Percentiles rank a stretch among this genome's conserved stretches.
phyloP scores from a whole-genome alignment of 2,113 vertebrate species.

The Tetraodon nigroviridis region DNA sequence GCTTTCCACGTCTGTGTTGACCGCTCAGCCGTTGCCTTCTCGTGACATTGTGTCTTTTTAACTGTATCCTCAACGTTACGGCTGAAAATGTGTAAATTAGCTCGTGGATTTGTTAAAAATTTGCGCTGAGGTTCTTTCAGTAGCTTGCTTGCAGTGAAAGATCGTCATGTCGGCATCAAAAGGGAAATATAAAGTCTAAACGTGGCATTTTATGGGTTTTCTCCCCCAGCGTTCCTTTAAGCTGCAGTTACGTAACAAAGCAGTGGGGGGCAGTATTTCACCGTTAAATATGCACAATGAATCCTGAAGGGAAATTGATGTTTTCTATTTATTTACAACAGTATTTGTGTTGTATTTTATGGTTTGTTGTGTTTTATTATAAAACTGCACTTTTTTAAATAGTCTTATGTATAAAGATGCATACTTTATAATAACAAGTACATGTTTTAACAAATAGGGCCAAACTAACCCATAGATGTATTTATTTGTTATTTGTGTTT shows the following conservation, averaged over 20 bases:
- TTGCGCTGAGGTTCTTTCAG: constrained; percentile 31
- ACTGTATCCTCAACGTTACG: constrained; percentile 26
- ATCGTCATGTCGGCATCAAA: constrained; percentile 35
- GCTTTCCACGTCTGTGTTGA: constrained; percentile 16
- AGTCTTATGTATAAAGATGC: constrained; percentile 44
- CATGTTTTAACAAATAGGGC: constrained; percentile 61
- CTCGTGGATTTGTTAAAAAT: constrained; percentile 42
- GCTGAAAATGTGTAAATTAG: constrained; percentile 41
- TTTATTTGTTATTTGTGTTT: constrained; percentile 66
- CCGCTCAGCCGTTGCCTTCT: constrained; percentile 24
- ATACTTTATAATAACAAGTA: constrained; percentile 56
- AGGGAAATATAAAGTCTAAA: constrained; percentile 37
- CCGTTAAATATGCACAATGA: constrained; percentile 31
- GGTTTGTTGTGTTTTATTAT: constrained; percentile 37
- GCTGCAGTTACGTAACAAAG: constrained; percentile 20
- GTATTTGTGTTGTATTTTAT: constrained; percentile 50
- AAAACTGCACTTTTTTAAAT: constrained; percentile 54
- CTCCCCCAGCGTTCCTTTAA: neutral
- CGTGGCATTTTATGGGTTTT: constrained; percentile 10
- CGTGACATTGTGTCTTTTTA: constrained; percentile 10
- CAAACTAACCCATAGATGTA: constrained; percentile 69
- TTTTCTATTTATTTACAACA: constrained; percentile 44
- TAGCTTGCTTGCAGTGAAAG: constrained; percentile 42
- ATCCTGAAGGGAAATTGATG: constrained; percentile 30
- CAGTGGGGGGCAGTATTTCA: constrained; percentile 48